Evolutionary conservation across 2,113 vertebrate genomes (phyloP), one percentile per base, ranked within the genome.

Genomic region (Lepidothrix coronata): DNA sequence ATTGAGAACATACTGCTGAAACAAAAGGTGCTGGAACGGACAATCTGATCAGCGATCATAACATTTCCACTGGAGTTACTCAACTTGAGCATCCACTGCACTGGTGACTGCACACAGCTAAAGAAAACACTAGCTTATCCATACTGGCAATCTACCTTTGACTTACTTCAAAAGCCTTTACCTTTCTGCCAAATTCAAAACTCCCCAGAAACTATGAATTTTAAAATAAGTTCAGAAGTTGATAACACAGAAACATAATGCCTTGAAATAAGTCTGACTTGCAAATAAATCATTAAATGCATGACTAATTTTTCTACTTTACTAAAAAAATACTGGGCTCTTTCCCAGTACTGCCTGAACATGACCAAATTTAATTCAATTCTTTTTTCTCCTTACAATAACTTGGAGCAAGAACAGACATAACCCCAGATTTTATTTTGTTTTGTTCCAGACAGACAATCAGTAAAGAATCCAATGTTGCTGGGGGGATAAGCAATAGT

Each of bases 241-340:
- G 87, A 43, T 76, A 91, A 88, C 71, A 90, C 57, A 91, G 51
- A 91, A 90, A 77, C 33, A 86, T 71, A 91, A 68, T 54, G 62
- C 63, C 68, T 84, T 92, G 44, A 84, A 86, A 74, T 61, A 94
- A 88, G 72, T 43, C 52, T 61, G 85, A 71, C 35, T 93, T 96
- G 79, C 88, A 85, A 91, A 77, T 79, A 95, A 90, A 90, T 55
- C 52, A 93, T 86, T 92, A 92, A 65, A 91, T 4, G 79, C 95
- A 93, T 91, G 95, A 87, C 70, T 94, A 39, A 75, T 68, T 96
- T 93, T 93, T 93, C 76, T 87, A 92, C 54, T 94, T 80, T 11
- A 63, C 79, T 95, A 78, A 94, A 92, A 94, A 88, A 96, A 93
- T 65, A 93, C 83, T 89, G 88, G 95, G 85, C 35, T 96, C 51